Conservation (phyloP, 30 jellyfish, hydroid and myxozoan species). For the Aurelia coerulea region DNA sequence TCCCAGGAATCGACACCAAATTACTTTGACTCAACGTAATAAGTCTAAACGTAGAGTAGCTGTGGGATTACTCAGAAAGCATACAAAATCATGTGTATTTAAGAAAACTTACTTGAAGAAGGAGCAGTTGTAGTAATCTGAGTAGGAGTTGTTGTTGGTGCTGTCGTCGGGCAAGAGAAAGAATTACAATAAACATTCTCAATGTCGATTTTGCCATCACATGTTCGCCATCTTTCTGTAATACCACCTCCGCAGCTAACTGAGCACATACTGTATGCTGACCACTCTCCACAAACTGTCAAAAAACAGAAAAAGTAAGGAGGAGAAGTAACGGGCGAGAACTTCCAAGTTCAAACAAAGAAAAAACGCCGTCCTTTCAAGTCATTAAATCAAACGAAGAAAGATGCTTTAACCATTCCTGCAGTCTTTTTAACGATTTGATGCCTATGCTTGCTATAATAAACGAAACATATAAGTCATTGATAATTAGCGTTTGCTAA, state of each 20-base stretch:
- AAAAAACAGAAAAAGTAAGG: background rate
- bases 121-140: slow-evolving; percentile 53
- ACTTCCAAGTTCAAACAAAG: too few species aligned
- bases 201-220: slow-evolving; percentile 81
- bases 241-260: slow-evolving; percentile 92
- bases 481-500: too few species aligned
- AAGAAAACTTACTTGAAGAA: background rate
- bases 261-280: slow-evolving; percentile 90
- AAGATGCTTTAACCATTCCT: too few species aligned
- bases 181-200: slow-evolving; percentile 81
- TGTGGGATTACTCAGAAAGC: too few species aligned
- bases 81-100: background rate
- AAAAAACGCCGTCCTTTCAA: too few species aligned
- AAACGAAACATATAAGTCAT: too few species aligned
- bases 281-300: slow-evolving; percentile 98
- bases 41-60: too few species aligned
- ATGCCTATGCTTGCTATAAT: too few species aligned
- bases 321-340: background rate
- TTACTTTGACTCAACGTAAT: too few species aligned
- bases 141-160: slow-evolving; percentile 45
- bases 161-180: slow-evolving; percentile 82
- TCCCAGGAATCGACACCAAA: too few species aligned
- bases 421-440: too few species aligned
- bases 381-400: too few species aligned
- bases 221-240: slow-evolving; percentile 93